Conservation (phyloP, 2,888 invertebrate species). For the Drosophila melanosoma region DNA sequence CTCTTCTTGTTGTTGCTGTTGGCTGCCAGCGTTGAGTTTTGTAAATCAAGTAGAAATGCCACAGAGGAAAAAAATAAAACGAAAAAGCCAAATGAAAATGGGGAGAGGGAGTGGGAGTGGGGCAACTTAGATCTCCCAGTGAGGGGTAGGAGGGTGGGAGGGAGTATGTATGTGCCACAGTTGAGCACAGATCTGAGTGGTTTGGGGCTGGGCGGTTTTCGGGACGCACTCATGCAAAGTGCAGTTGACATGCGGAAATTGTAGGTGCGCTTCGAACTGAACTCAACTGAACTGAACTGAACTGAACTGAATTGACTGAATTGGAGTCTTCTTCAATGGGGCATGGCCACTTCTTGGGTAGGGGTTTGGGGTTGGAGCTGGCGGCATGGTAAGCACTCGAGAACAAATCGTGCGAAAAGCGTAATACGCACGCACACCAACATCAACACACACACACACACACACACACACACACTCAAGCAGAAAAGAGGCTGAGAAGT, state of each 20-base stretch:
- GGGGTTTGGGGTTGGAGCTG: not conserved
- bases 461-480: not conserved
- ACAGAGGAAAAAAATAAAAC: conserved; percentile 36
- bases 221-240: conserved; percentile 78
- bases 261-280: conserved; percentile 63
- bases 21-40: conserved; percentile 65
- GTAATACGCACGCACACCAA: conserved; percentile 54
- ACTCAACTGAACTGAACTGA: conserved; percentile 23
- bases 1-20: conserved; percentile 37
- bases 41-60: conserved; percentile 80
- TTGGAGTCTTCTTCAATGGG: conserved; percentile 63
- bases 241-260: conserved; percentile 81
- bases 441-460: conserved; percentile 8
- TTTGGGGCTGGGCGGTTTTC: not conserved
- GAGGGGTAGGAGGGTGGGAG: not conserved
- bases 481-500: not conserved
- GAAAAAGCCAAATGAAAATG: conserved; percentile 12
- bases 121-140: conserved; percentile 7
- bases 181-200: not conserved
- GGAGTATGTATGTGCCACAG: not conserved
- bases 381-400: conserved; percentile 38
- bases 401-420: conserved; percentile 63
- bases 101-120: too few relatives aligned
- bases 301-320: conserved; percentile 30
- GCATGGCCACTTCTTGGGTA: conserved; percentile 52